Conservation (phyloP, 2,797 vertebrate genomes). For the Neosalanx taihuensis region DNA sequence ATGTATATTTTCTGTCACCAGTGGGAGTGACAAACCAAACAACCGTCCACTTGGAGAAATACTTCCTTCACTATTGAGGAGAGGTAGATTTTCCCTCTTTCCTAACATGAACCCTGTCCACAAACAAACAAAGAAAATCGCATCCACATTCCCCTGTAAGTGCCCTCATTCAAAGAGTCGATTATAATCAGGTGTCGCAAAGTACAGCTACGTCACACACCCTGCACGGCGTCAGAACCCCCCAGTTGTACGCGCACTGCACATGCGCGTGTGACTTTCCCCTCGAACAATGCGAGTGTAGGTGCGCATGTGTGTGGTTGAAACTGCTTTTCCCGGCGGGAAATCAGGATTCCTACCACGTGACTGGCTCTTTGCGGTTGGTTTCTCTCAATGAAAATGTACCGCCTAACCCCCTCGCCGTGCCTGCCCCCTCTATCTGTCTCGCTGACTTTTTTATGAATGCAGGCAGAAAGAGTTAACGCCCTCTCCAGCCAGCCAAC, state of each 20-base stretch:
- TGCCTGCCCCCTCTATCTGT: conserved; percentile 13
- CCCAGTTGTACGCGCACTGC: conserved; percentile 3
- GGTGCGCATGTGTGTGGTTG: background rate
- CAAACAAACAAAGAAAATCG: conserved; percentile 29
- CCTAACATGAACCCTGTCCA: conserved; percentile 21
- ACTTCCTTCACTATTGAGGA: conserved; percentile 47
- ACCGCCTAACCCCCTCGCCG: background rate
- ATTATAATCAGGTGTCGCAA: conserved; percentile 20
- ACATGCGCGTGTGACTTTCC: conserved; percentile 4
- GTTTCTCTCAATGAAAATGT: conserved; percentile 14
- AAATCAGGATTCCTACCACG: too few species aligned
- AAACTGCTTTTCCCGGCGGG: background rate
- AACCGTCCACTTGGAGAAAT: conserved; percentile 40
- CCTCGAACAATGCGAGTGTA: background rate
- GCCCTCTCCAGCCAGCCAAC: background rate
- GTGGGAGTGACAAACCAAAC: conserved; percentile 43
- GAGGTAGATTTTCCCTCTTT: conserved; percentile 64
- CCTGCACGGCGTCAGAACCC: conserved; percentile 13
- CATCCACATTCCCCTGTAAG: conserved; percentile 38
- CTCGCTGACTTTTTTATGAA: too few species aligned
- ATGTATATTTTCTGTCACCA: conserved; percentile 45
- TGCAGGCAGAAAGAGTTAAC: background rate
- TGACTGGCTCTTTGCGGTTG: background rate
- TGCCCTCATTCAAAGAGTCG: background rate
- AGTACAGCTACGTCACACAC: conserved; percentile 24